Evolutionary conservation across 2,888 invertebrate species (phyloP).

Genomic region (Podabrus alpinus): DNA sequence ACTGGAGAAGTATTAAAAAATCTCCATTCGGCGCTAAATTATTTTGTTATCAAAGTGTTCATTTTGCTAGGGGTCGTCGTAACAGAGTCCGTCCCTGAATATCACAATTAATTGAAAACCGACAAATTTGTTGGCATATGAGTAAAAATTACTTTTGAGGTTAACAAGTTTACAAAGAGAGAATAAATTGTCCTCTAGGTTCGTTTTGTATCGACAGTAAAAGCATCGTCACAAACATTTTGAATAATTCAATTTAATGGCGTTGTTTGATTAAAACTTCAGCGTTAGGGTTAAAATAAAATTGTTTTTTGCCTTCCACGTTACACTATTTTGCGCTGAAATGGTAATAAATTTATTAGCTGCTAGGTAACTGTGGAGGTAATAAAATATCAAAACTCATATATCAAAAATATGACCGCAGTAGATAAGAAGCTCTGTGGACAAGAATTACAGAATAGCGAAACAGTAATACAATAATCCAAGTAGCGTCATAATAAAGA

Average conservation of each 20-base stretch:
- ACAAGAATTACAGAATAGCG: background rate
- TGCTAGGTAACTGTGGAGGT: background rate
- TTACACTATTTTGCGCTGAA: background rate
- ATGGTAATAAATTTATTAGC: background rate
- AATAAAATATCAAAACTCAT: background rate
- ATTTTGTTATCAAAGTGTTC: no score
- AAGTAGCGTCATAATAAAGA: background rate
- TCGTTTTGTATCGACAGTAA: background rate
- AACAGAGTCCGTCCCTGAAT: background rate
- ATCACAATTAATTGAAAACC: background rate
- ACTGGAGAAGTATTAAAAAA: no score
- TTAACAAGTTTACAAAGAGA: background rate
- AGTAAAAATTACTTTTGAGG: background rate
- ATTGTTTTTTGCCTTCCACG: background rate
- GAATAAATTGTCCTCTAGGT: background rate
- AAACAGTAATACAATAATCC: background rate
- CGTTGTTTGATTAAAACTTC: background rate
- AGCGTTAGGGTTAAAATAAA: background rate
- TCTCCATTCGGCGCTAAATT: no score
- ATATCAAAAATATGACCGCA: background rate
- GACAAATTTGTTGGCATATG: background rate
- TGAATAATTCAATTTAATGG: background rate
- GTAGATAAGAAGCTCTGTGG: background rate
- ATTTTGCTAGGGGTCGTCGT: no score
- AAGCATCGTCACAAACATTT: background rate